These are phyloP conservation scores for Suillia variegata DNA, from an alignment of 2,888 invertebrate genomes.

Conservation along the genomic window DNA sequence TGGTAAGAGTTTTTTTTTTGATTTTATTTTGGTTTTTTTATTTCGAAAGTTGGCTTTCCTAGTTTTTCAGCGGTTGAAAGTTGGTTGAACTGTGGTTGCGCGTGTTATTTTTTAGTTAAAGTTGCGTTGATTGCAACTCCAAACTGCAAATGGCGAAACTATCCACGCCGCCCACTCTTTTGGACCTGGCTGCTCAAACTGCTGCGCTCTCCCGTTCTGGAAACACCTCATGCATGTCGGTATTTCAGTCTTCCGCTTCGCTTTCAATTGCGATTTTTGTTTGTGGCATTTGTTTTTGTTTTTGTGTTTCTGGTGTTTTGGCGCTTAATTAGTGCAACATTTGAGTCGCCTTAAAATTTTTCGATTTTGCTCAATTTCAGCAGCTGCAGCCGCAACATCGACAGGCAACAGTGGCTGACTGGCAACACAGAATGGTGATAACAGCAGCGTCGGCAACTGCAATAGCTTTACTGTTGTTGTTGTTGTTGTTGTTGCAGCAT, in stretches of 20 bases:
- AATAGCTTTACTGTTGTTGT: neutral
- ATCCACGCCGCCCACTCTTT: no score
- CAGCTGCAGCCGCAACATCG: neutral
- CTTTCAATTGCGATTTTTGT: neutral
- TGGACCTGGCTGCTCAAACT: no score
- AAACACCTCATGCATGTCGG: no score
- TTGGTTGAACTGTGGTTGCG: neutral
- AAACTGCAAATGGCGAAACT: no score
- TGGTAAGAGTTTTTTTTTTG: neutral
- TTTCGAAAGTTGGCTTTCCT: neutral
- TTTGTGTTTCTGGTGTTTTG: neutral
- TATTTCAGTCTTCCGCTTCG: neutral
- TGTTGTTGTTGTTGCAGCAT: neutral
- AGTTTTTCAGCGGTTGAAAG: neutral
- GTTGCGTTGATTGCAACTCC: neutral
- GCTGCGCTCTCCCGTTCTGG: no score
- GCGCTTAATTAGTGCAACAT: slow-evolving; percentile 21
- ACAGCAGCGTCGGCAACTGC: neutral
- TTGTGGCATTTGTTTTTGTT: neutral
- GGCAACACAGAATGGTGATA: neutral
- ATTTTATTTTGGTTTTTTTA: neutral
- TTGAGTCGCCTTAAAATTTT: slow-evolving; percentile 14
- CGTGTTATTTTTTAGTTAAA: neutral
- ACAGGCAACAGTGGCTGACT: neutral
- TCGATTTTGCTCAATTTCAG: neutral